These are phyloP conservation scores for Ceriagrion tenellum DNA, from an alignment of 2,888 invertebrate species.

Conservation along the genomic window DNA sequence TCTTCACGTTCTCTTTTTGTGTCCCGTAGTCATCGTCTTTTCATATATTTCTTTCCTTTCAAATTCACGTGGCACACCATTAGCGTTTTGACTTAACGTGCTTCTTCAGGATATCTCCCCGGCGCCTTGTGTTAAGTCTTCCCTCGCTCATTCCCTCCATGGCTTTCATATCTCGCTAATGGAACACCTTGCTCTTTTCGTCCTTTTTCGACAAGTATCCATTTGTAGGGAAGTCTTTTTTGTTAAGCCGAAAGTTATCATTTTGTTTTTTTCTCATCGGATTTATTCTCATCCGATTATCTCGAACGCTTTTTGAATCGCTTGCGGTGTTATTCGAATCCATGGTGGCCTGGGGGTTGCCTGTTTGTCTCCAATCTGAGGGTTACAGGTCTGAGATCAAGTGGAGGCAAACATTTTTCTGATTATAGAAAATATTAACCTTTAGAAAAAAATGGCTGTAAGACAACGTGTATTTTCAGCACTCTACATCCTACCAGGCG, in stretches of 20 bases:
- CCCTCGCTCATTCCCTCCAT: background rate
- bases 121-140: background rate
- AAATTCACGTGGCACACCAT: background rate
- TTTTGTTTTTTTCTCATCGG: background rate
- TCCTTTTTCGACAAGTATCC: too few species aligned
- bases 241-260: background rate
- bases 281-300: background rate
- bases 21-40: background rate
- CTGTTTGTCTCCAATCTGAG: too few species aligned
- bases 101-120: background rate
- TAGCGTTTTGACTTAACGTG: background rate
- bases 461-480: too few species aligned
- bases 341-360: too few species aligned
- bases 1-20: background rate
- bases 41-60: background rate
- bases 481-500: too few species aligned
- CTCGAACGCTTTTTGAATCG: background rate
- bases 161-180: background rate
- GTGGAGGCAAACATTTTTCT: too few species aligned
- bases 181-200: too few species aligned
- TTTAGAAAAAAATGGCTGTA: too few species aligned
- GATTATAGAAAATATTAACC: too few species aligned
- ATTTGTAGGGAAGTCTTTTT: background rate
- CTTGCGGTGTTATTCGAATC: too few species aligned
- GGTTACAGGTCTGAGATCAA: too few species aligned